These are phyloP conservation scores for Drosophila guanche DNA, from an alignment of 1,140 invertebrate genomes.

Conservation along the genomic window DNA sequence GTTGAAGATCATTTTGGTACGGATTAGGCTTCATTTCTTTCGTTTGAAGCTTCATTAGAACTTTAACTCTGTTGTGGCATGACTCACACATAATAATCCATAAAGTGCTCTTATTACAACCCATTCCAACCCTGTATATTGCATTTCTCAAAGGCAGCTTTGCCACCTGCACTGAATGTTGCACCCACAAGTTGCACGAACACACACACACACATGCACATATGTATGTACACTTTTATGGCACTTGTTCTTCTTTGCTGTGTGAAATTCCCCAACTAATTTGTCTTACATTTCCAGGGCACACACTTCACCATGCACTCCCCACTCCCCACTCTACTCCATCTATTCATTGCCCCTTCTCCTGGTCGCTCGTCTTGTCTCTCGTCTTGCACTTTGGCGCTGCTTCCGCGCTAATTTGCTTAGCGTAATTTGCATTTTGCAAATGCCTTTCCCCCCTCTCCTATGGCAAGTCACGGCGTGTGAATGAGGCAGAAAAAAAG, in stretches of 20 bases:
- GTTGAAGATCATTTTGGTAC: too few species aligned
- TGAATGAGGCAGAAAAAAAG: slow-evolving; percentile 37
- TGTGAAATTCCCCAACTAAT: slow-evolving; percentile 52
- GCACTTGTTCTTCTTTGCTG: not conserved
- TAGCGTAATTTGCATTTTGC: slow-evolving; percentile 78
- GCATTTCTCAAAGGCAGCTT: too few species aligned
- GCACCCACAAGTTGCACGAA: slow-evolving; percentile 4
- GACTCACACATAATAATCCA: too few species aligned
- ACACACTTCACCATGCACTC: slow-evolving; percentile 8
- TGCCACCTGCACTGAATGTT: too few species aligned
- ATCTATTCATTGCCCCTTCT: not conserved
- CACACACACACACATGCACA: not conserved
- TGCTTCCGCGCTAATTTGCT: slow-evolving; percentile 77
- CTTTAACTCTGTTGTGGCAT: too few species aligned
- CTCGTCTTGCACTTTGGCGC: slow-evolving; percentile 64
- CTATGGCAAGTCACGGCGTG: slow-evolving; percentile 39
- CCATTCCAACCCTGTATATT: too few species aligned
- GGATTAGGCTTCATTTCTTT: too few species aligned
- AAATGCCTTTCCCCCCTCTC: slow-evolving; percentile 48
- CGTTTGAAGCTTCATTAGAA: too few species aligned
- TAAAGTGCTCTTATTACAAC: too few species aligned
- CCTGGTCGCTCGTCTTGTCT: slow-evolving; percentile 44
- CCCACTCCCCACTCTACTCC: not conserved
- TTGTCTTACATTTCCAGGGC: slow-evolving; percentile 65
- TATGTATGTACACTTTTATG: too few species aligned